Conservation (phyloP, 2,797 vertebrate species). For the Danio kyathit region DNA sequence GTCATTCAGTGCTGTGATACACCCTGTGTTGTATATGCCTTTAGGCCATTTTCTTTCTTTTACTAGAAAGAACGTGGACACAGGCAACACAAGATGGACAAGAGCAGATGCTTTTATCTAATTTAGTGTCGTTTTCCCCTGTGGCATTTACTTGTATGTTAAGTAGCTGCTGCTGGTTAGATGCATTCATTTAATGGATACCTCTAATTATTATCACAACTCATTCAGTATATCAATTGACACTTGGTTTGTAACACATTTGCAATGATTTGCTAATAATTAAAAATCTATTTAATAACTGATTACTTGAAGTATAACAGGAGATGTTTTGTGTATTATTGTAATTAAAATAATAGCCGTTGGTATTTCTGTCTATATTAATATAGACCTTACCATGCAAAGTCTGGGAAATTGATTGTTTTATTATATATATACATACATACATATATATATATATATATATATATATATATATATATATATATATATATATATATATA, state of each 20-base stretch:
- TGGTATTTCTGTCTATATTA: too few species aligned
- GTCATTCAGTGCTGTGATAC: background rate
- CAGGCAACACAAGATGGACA: background rate
- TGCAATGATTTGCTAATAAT: background rate
- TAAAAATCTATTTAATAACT: background rate
- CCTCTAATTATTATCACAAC: background rate
- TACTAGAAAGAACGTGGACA: background rate
- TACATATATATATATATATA: too few species aligned
- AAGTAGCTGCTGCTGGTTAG: background rate
- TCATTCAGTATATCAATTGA: background rate
- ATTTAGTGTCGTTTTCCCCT: background rate
- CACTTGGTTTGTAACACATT: background rate
- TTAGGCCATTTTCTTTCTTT: background rate
- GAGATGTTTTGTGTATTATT: too few species aligned
- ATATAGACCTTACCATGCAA: too few species aligned
- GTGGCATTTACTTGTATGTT: background rate
- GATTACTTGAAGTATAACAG: background rate
- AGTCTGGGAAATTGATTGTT: too few species aligned
- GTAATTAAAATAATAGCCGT: too few species aligned
- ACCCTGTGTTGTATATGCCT: background rate
- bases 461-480: too few species aligned
- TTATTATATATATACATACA: too few species aligned
- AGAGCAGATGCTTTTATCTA: background rate
- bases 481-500: too few species aligned
- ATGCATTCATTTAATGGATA: background rate